Evolutionary conservation across 1,140 invertebrate genomes (phyloP), one percentile per base, ranked within the genome.

Genomic region (Zaprionus camerounensis): DNA sequence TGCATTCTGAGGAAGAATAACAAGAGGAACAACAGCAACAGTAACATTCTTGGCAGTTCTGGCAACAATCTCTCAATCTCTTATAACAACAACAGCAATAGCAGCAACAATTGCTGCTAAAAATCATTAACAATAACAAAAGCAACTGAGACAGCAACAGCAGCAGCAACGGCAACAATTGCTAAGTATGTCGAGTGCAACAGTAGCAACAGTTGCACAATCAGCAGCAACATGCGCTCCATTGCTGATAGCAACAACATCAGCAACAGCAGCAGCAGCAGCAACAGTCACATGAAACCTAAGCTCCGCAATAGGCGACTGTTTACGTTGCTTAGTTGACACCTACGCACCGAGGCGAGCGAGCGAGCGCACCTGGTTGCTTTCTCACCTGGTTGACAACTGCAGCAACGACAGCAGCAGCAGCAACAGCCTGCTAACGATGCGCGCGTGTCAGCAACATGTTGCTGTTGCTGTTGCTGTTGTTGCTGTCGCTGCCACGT

Each of bases 361-460:
- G 66, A 31, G 62, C 49, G 41, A 46, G 41, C n/a, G 64, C 72
- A 76, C 34, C 76, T 69, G 65, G 71, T 62, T 38, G 34, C 22
- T 66, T 53, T 59, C 63, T 58, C 57, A 59, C 56, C 66, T 59
- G 31, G 67, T 38, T 59, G 66, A 58, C 53, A 65, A 72, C 46
- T 44, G 71, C 26, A 58, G 57, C 38, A 24, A 41, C n/a, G 13
- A 56, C 20, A 22, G 20, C 20, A 20, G 34, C 38, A 34, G 17
- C 49, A 80, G 31, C n/a, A 44, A 41, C 59, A 9, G 41, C 20
- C 17, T 77, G 81, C 85, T 90, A 90, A 90, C 85, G 85, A 91
- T 88, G 81, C 71, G 81, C 88, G 81, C 88, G 88, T 81, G 85
- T 85, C 85, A 77, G 73, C 85, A 85, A 90, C 82, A 90, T 77